These are phyloP conservation scores for Pocota personata DNA, from an alignment of 2,888 invertebrate genomes.

Conservation along the genomic window DNA sequence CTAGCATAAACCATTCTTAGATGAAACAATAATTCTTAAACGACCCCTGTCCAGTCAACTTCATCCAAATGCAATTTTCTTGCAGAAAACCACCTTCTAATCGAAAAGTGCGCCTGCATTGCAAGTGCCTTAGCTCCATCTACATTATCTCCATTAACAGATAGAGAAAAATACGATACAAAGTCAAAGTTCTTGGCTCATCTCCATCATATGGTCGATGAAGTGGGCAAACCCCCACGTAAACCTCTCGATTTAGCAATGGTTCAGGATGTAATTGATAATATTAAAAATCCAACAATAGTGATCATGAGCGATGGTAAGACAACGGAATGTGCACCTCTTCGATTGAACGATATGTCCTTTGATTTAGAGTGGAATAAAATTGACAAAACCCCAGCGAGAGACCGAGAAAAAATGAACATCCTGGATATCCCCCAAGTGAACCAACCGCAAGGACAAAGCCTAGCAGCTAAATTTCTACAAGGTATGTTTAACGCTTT, in stretches of 20 bases:
- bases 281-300: slow-evolving; percentile 49
- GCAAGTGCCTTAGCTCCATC: background rate
- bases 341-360: slow-evolving; percentile 68
- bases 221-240: slow-evolving; percentile 69
- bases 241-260: slow-evolving; percentile 64
- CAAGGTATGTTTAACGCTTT: slow-evolving; percentile 19
- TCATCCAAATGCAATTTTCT: slow-evolving; percentile 53
- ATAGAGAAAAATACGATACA: slow-evolving; percentile 30
- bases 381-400: slow-evolving; percentile 24
- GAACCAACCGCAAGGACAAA: slow-evolving; percentile 20
- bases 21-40: background rate
- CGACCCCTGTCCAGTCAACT: background rate
- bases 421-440: slow-evolving; percentile 4
- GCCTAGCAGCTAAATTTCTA: slow-evolving; percentile 43
- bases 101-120: background rate
- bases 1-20: background rate
- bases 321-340: slow-evolving; percentile 67
- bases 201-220: slow-evolving; percentile 73
- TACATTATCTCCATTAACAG: background rate
- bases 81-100: slow-evolving; percentile 39
- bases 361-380: slow-evolving; percentile 71
- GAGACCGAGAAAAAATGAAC: slow-evolving; percentile 17
- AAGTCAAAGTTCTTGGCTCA: slow-evolving; percentile 74
- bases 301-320: slow-evolving; percentile 50
- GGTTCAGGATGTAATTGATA: slow-evolving; percentile 71